These are phyloP conservation scores for Itoplectis maculator DNA, from an alignment of 2,888 invertebrate genomes.

Conservation along the genomic window DNA sequence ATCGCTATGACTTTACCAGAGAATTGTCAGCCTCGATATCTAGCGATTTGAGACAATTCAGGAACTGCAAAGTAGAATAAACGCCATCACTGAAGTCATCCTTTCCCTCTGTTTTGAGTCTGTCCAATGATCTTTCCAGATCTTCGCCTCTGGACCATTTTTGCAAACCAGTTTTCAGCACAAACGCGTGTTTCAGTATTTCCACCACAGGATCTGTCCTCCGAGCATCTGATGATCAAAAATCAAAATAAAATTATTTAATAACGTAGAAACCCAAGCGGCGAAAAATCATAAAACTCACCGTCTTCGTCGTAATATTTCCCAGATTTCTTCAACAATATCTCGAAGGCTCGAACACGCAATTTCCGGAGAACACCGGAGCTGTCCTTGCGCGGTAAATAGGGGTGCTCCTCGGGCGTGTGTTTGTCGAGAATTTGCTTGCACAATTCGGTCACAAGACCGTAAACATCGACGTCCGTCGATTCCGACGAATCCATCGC, in stretches of 20 bases:
- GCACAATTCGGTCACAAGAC: slow-evolving; percentile 78
- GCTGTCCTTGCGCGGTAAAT: slow-evolving; percentile 68
- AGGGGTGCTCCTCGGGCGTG: slow-evolving; percentile 62
- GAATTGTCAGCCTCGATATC: slow-evolving; percentile 66
- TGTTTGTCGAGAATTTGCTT: slow-evolving; percentile 72
- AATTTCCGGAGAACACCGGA: slow-evolving; percentile 73
- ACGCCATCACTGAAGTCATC: slow-evolving; percentile 67
- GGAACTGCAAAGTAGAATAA: slow-evolving; percentile 74
- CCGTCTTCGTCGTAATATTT: slow-evolving; percentile 56
- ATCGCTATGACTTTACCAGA: slow-evolving; percentile 71
- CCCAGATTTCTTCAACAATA: slow-evolving; percentile 78
- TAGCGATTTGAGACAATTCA: slow-evolving; percentile 76
- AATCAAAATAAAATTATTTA: not conserved
- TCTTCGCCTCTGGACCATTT: slow-evolving; percentile 73
- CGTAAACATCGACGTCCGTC: slow-evolving; percentile 76
- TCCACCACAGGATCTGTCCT: slow-evolving; percentile 78
- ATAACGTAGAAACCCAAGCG: not conserved
- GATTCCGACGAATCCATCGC: slow-evolving; percentile 71
- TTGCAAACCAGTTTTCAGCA: slow-evolving; percentile 73
- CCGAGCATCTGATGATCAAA: slow-evolving; percentile 30
- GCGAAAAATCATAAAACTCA: slow-evolving; percentile 56
- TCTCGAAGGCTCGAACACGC: slow-evolving; percentile 79
- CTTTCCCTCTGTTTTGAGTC: slow-evolving; percentile 63
- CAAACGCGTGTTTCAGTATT: slow-evolving; percentile 79
- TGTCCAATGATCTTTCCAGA: slow-evolving; percentile 75